These are phyloP conservation scores for Ormyrus pomaceus DNA, from an alignment of 2,888 invertebrate genomes.

Conservation along the genomic window DNA sequence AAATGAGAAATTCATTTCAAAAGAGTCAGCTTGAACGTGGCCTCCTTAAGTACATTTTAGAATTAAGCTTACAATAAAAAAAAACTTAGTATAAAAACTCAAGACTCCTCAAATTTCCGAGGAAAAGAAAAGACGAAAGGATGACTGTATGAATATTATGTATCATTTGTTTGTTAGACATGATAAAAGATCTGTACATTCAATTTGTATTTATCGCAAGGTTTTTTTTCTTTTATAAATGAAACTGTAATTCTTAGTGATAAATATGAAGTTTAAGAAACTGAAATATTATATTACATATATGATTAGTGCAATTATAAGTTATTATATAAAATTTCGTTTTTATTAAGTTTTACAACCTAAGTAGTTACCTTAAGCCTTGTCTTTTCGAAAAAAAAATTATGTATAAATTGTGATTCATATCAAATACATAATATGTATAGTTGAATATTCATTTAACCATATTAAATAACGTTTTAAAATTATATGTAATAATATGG, in stretches of 20 bases:
- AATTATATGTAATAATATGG: background rate
- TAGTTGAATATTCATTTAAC: slow-evolving; percentile 16
- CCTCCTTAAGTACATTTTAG: slow-evolving; percentile 42
- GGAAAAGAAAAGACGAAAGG: slow-evolving; percentile 25
- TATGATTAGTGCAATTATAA: slow-evolving; percentile 10
- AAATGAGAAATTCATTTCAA: slow-evolving; percentile 36
- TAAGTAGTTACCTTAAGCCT: slow-evolving; percentile 1
- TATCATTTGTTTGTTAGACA: slow-evolving; percentile 35
- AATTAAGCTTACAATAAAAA: slow-evolving; percentile 49
- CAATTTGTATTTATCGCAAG: slow-evolving; percentile 31
- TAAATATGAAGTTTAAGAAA: slow-evolving; percentile 10
- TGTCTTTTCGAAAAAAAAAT: slow-evolving; percentile 23
- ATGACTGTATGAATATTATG: slow-evolving; percentile 33
- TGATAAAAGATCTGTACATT: slow-evolving; percentile 36
- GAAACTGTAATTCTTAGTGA: slow-evolving; percentile 25
- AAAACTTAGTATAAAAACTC: slow-evolving; percentile 41
- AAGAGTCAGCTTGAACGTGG: slow-evolving; percentile 43
- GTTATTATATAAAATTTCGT: slow-evolving; percentile 6
- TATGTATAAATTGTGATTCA: slow-evolving; percentile 37
- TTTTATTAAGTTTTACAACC: slow-evolving; percentile 13
- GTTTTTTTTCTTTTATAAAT: slow-evolving; percentile 14
- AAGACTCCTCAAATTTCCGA: slow-evolving; percentile 40
- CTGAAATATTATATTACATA: slow-evolving; percentile 16
- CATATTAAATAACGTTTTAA: background rate
- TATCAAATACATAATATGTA: slow-evolving; percentile 28